These are phyloP conservation scores for Troilus luridus DNA, from an alignment of 2,888 invertebrate genomes.

Conservation along the genomic window DNA sequence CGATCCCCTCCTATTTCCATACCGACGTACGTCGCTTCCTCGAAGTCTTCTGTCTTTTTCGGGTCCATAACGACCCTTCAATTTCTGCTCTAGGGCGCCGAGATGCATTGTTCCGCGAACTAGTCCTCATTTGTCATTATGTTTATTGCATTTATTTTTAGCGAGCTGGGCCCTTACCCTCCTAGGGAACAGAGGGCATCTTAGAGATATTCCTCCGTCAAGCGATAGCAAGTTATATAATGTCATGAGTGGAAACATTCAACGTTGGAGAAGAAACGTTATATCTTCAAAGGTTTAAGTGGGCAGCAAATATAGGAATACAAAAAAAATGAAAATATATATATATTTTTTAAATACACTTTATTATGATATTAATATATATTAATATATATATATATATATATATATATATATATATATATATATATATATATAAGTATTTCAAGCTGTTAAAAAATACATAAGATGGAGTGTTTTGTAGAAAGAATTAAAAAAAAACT, in stretches of 20 bases:
- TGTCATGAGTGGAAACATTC: not conserved
- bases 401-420: too few relatives aligned
- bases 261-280: too few relatives aligned
- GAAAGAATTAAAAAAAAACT: too few relatives aligned
- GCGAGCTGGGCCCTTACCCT: not conserved
- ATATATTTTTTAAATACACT: too few relatives aligned
- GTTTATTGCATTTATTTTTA: conserved; percentile 12
- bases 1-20: conserved; percentile 5
- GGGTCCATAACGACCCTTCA: not conserved
- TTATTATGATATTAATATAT: too few relatives aligned
- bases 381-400: too few relatives aligned
- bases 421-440: too few relatives aligned
- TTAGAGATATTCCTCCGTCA: not conserved
- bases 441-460: too few relatives aligned
- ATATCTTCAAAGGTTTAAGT: too few relatives aligned
- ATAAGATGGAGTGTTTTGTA: too few relatives aligned
- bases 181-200: not conserved
- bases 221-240: not conserved
- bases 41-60: not conserved
- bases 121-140: not conserved
- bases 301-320: too few relatives aligned
- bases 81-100: not conserved
- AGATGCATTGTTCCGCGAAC: conserved; percentile 9
- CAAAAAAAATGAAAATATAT: too few relatives aligned
- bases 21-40: not conserved